phyloP scores from a whole-genome alignment of 2,888 invertebrate genomes.

The Thysanoteuthis rhombus region DNA sequence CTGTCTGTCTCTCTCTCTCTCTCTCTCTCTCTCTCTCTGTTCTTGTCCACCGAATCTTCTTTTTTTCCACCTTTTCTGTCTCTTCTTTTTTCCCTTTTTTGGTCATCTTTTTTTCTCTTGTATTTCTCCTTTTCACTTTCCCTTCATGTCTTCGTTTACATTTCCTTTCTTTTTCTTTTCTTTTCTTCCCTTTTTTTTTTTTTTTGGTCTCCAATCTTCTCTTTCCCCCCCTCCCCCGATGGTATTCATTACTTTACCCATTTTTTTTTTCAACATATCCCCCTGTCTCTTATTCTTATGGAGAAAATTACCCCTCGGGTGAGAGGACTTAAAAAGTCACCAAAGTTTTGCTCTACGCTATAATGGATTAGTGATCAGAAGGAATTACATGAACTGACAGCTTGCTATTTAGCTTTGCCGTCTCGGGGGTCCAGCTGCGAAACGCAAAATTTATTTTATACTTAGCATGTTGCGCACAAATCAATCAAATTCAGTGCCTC shows the following conservation, averaged over 20 bases:
- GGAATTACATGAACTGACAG: conserved; percentile 12
- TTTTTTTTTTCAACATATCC: neutral
- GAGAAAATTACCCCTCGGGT: neutral
- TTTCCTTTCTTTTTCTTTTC: neutral
- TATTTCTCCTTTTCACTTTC: neutral
- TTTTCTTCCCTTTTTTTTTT: neutral
- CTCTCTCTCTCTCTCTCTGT: neutral
- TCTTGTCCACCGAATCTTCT: neutral
- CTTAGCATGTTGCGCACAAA: neutral
- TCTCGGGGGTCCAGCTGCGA: conserved; percentile 12
- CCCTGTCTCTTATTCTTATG: neutral
- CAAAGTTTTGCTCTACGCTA: neutral
- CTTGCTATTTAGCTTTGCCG: neutral
- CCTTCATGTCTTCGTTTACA: too few species aligned
- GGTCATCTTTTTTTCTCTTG: accelerated
- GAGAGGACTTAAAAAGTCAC: neutral
- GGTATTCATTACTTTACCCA: neutral
- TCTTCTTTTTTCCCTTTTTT: neutral
- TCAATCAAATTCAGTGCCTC: neutral
- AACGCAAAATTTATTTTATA: conserved; percentile 12
- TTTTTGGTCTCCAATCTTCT: too few species aligned
- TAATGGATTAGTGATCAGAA: conserved; percentile 12
- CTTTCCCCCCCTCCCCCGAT: neutral
- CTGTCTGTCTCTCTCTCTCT: too few species aligned
- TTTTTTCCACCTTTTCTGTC: neutral